Evolutionary conservation across 2,888 invertebrate genomes (phyloP), one percentile per base, ranked within the genome.

Genomic region (Trichacis sp.): DNA sequence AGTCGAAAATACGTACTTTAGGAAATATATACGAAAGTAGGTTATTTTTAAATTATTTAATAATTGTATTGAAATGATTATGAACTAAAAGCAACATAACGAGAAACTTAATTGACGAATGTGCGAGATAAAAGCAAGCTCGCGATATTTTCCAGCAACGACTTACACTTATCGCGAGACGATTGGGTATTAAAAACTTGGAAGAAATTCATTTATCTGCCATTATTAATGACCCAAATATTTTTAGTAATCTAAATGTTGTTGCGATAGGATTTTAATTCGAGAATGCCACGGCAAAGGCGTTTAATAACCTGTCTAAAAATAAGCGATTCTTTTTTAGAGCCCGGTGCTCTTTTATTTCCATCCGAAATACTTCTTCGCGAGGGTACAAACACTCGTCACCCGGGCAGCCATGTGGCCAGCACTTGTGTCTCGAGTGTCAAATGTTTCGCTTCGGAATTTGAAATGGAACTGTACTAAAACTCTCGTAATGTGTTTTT

Each of bases 381-480:
- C 17, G 12, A 49, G 36, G 36, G 6, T 20, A 24, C 42, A 43
- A 49, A 43, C 24, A 57, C 52, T 50, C 57, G 57, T 57, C 46
- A 43, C 52, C 45, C 36, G 48, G 17, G 6, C 20, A 50, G 51
- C 61, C 65, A 66, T 66, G 65, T 66, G 65, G 61, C 12, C 47
- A 42, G 46, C 65, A 66, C 61, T 66, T 66, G 58, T 40, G 54
- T 46, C 18, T 43, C 19, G 18, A 43, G 48, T 42, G 46, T 66
- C 61, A 51, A 57, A 58, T 58, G 65, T 49, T 47, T 36, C 40
- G 54, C 46, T 59, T 55, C 49, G 46, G 50, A 61, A 61, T 66
- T 57, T 56, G 54, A 12, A 50, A 43, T 66, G 56, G 60, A 60
- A 18, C n/a, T 2, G 11, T 1, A 18, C 20, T 19, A 43, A n/a